Evolutionary conservation across 1,140 invertebrate species (phyloP).

Genomic region (Scaptodrosophila lebanonensis): DNA sequence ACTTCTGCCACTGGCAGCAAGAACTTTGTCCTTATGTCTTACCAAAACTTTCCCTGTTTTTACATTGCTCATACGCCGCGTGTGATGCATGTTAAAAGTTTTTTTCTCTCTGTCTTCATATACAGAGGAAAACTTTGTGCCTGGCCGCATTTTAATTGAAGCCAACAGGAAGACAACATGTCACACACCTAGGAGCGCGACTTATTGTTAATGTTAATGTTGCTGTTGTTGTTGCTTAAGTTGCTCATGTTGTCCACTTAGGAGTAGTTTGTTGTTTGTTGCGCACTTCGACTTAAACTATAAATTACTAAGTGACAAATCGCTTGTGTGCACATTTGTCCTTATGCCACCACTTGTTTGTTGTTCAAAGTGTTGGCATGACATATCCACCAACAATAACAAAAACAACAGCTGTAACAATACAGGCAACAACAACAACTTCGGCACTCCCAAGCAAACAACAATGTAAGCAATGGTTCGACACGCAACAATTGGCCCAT

Average conservation of each 20-base stretch:
- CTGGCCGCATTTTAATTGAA: slow-evolving; percentile 59
- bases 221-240: slow-evolving; percentile 5
- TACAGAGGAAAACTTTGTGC: too few species aligned
- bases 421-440: neutral
- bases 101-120: too few species aligned
- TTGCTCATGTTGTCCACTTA: slow-evolving; percentile 29
- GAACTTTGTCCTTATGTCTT: too few species aligned
- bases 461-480: slow-evolving; percentile 1
- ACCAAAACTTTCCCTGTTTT: slow-evolving; percentile 19
- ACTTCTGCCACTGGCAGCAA: too few species aligned
- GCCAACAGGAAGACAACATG: slow-evolving; percentile 17
- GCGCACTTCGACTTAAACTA: slow-evolving; percentile 1
- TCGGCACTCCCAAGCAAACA: neutral
- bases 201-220: slow-evolving; percentile 7
- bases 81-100: slow-evolving; percentile 46
- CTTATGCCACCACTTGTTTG: slow-evolving; percentile 57
- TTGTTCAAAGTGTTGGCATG: slow-evolving; percentile 53
- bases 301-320: slow-evolving; percentile 62
- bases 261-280: slow-evolving; percentile 24
- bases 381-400: slow-evolving; percentile 25
- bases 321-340: slow-evolving; percentile 55
- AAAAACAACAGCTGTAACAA: slow-evolving; percentile 1
- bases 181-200: slow-evolving; percentile 28
- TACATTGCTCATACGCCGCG: slow-evolving; percentile 21
- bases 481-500: slow-evolving; percentile 37